Evolutionary conservation across 2,888 invertebrate species (phyloP), one percentile per base, ranked within the genome.

Genomic region (Drosophila prolongata): DNA sequence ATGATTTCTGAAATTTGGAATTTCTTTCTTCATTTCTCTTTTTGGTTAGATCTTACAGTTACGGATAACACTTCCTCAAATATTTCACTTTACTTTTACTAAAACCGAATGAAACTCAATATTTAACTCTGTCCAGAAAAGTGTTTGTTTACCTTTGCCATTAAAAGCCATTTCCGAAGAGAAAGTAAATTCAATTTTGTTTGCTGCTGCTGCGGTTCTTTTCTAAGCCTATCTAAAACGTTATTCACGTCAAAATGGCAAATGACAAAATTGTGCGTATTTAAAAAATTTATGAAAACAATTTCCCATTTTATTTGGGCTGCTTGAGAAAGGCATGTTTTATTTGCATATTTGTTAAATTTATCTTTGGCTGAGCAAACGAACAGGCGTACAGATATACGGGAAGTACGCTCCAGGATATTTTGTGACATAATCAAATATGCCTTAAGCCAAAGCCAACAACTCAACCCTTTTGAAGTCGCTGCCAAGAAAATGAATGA

Each of bases 321-420:
- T 27, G 38, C 16, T 14, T n/a, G 43, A 24, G 46, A 13, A 19
- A 19, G 30, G 62, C 42, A 52, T 30, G 37, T 40, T 55, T 60
- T 71, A 89, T 89, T 89, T 85, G 88, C 89, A 89, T 89, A 84
- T 87, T 79, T 77, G 71, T 84, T 75, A 80, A 89, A 89, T 85
- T 87, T 89, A 87, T 87, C 81, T 87, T 80, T 57, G 59, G 70
- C 50, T 60, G 65, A 66, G 67, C 69, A 89, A 79, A 78, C 85
- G 60, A 0, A 43, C 9, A n/a, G 42, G 19, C 38, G 14, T 42
- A 19, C 30, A 40, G 54, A 40, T 30, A 30, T 30, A 46, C 30
- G 19, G 27, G 16, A 44, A 27, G 60, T n/a, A 19, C 27, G 55
- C 66, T 56, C 53, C 27, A 73, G 79, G 77, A 87, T 82, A 78